Evolutionary conservation across 2,113 vertebrate species (phyloP).

Genomic region (Dipodomys ordii): DNA sequence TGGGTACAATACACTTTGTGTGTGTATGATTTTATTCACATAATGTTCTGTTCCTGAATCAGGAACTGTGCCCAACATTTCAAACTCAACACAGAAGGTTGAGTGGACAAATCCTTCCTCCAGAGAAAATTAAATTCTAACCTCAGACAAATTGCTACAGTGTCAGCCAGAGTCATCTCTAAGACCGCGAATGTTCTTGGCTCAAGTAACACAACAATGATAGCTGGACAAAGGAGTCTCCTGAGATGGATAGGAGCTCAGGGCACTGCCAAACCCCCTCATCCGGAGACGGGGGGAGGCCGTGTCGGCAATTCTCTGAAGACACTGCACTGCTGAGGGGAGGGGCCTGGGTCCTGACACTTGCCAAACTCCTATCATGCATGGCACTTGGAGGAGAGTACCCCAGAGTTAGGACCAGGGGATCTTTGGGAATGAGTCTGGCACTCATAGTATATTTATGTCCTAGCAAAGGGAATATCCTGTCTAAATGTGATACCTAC

Average conservation of each 20-base stretch:
- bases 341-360: too few relatives aligned
- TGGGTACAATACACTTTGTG: conserved; percentile 38
- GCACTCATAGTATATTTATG: neutral
- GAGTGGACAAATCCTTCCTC: conserved; percentile 39
- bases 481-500: neutral
- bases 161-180: neutral
- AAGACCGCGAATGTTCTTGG: conserved; percentile 15
- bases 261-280: neutral
- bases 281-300: too few relatives aligned
- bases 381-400: neutral
- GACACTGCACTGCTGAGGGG: too few relatives aligned
- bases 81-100: conserved; percentile 7
- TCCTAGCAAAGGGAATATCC: neutral
- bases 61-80: neutral
- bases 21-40: neutral
- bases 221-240: neutral
- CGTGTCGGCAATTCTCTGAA: too few relatives aligned
- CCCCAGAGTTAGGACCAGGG: neutral
- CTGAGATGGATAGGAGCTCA: neutral
- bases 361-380: neutral
- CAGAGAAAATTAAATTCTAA: conserved; percentile 4
- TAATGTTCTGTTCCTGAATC: conserved; percentile 29
- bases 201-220: conserved; percentile 25
- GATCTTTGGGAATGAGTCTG: neutral
- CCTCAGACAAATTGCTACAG: neutral